Percentiles rank a stretch among this genome's conserved stretches.
These are phyloP conservation scores for Aphelinus certus DNA, from an alignment of 1,140 invertebrate genomes.

Conservation along the genomic window DNA sequence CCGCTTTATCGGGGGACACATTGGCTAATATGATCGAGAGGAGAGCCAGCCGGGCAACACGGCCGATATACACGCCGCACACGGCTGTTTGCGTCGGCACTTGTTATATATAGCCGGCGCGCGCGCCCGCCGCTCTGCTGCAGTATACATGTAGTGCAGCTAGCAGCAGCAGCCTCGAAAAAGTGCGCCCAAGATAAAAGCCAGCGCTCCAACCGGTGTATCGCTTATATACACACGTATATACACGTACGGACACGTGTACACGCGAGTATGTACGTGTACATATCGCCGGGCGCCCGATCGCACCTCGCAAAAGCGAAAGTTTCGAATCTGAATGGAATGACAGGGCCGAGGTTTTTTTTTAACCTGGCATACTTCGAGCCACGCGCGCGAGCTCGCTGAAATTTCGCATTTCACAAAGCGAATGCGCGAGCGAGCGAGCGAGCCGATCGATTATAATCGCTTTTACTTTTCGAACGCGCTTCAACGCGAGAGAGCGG, in stretches of 20 bases:
- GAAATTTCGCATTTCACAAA: conserved; percentile 39
- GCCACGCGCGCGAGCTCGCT: neutral
- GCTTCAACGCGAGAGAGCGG: neutral
- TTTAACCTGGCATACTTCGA: conserved; percentile 38
- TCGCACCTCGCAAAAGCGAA: conserved; percentile 32
- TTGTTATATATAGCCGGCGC: conserved; percentile 7
- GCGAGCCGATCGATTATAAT: conserved; percentile 36
- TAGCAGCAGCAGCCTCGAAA: no score
- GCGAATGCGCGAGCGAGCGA: neutral
- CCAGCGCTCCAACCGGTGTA: no score
- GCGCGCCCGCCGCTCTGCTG: neutral
- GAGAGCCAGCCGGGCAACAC: neutral
- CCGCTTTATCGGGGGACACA: conserved; percentile 15
- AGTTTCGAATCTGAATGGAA: conserved; percentile 40
- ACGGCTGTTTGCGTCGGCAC: neutral
- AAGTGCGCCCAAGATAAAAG: no score
- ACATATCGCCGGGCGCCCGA: conserved; percentile 35
- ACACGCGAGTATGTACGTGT: neutral
- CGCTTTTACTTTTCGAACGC: conserved; percentile 36
- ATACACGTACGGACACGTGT: no score
- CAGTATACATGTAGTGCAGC: no score
- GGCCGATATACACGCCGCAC: neutral
- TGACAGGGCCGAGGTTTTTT: conserved; percentile 25
- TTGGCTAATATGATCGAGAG: conserved; percentile 17
- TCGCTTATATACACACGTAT: no score